Conservation (phyloP, 2,797 vertebrate genomes). For the Neosalanx taihuensis region DNA sequence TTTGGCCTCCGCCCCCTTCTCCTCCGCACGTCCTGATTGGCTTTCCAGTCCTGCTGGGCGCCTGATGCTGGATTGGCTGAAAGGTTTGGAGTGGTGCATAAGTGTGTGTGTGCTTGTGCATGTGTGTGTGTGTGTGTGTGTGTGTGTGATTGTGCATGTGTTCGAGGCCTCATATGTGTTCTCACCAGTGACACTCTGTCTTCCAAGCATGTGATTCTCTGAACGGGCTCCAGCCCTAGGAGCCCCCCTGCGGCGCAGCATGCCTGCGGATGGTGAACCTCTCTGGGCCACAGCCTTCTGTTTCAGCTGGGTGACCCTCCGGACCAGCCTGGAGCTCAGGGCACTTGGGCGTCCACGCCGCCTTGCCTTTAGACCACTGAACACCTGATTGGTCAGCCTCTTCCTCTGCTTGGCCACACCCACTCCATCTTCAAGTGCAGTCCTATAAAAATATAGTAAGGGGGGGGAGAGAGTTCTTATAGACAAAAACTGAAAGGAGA, state of each 20-base stretch:
- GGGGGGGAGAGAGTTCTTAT: not conserved
- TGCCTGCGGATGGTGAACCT: constrained; percentile 63
- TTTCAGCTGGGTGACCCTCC: constrained; percentile 81
- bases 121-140: constrained; percentile 4
- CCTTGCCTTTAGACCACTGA: constrained; percentile 31
- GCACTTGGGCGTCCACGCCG: constrained; percentile 68
- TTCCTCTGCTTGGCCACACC: constrained; percentile 78
- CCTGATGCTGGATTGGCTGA: constrained; percentile 46
- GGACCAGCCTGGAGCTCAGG: constrained; percentile 76
- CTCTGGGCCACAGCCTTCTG: constrained; percentile 82
- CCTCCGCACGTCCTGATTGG: constrained; percentile 53
- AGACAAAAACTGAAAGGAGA: too few relatives aligned
- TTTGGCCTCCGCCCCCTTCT: constrained; percentile 72
- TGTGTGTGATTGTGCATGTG: not conserved
- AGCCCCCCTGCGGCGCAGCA: constrained; percentile 74
- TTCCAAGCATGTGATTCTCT: constrained; percentile 68
- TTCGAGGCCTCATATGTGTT: constrained; percentile 2
- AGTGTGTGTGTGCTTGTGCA: not conserved
- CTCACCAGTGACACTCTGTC: constrained; percentile 55
- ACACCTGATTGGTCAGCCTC: constrained; percentile 74
- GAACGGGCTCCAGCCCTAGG: constrained; percentile 53
- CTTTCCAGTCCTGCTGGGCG: constrained; percentile 52
- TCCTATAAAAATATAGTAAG: constrained; percentile 57
- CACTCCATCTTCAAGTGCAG: constrained; percentile 77
- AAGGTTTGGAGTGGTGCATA: constrained; percentile 1